A percentile compares a stretch with the other conserved stretches of the same genome.
Conservation (phyloP, 2,113 vertebrate species). For the Tragelaphus buxtoni region DNA sequence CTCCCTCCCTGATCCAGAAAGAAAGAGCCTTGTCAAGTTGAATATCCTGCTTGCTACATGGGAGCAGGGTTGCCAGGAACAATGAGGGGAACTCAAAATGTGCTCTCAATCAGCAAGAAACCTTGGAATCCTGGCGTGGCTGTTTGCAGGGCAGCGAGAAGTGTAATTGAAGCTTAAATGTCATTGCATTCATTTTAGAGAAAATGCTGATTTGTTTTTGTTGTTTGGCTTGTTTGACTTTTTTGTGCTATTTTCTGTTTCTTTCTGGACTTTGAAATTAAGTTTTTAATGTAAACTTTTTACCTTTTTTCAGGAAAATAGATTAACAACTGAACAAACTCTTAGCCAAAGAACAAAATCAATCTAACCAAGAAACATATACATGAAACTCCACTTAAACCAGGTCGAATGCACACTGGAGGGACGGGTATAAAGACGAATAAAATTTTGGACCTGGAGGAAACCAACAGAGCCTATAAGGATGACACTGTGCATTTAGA, state of each 20-base stretch:
- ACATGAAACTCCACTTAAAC: neutral
- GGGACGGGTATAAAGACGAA: neutral
- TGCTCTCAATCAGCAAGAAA: slow-evolving; percentile 36
- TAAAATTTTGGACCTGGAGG: neutral
- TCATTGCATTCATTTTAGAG: neutral
- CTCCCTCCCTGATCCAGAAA: slow-evolving; percentile 60
- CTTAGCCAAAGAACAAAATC: neutral
- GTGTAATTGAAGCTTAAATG: neutral
- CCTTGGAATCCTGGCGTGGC: neutral
- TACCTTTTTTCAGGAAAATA: neutral
- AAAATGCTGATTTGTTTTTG: neutral
- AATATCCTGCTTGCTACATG: slow-evolving; percentile 61
- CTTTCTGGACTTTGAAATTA: neutral
- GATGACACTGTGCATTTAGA: neutral
- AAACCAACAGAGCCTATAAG: neutral
- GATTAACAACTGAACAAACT: neutral
- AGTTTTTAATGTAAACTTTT: neutral
- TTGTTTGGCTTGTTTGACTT: neutral
- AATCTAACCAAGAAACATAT: neutral
- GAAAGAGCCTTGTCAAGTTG: slow-evolving; percentile 68
- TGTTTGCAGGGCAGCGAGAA: neutral
- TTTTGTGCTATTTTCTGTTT: neutral
- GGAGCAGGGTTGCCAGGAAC: slow-evolving; percentile 39
- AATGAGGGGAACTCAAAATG: slow-evolving; percentile 39
- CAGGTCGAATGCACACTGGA: fast-evolving